Evolutionary conservation across 2,797 vertebrate genomes (phyloP).

Genomic region (Sebastes diploproa): DNA sequence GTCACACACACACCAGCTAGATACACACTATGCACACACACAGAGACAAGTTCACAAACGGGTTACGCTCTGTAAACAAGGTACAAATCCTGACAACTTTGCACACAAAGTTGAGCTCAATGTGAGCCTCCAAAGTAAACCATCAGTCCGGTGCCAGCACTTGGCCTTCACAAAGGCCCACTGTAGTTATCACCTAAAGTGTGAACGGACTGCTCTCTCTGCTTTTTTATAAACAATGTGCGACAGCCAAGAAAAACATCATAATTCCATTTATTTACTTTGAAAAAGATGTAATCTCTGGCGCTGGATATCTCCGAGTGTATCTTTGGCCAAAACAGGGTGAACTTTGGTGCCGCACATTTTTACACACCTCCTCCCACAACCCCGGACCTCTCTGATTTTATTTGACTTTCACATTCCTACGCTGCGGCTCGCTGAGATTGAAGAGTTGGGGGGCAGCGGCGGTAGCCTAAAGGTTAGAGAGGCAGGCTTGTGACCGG

Average conservation of each 20-base stretch:
- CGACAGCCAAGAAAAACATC: conserved; percentile 79
- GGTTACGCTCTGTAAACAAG: conserved; percentile 73
- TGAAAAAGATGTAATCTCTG: conserved; percentile 80
- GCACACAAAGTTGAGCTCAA: conserved; percentile 77
- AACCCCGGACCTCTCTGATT: conserved; percentile 33
- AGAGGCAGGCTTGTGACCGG: conserved; percentile 28
- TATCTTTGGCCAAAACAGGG: conserved; percentile 66
- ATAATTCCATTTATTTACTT: conserved; percentile 80
- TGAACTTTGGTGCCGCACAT: conserved; percentile 44
- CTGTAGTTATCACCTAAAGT: conserved; percentile 85
- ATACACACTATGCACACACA: neutral
- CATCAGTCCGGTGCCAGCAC: conserved; percentile 52
- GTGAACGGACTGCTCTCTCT: conserved; percentile 79
- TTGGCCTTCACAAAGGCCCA: conserved; percentile 78
- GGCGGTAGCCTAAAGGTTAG: conserved; percentile 39
- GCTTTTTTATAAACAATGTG: conserved; percentile 76
- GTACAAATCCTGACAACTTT: conserved; percentile 82
- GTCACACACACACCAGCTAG: neutral
- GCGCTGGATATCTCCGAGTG: conserved; percentile 64
- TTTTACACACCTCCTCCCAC: conserved; percentile 41
- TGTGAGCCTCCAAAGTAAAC: conserved; percentile 82
- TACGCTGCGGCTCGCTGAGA: conserved; percentile 39
- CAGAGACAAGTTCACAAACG: conserved; percentile 56
- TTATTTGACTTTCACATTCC: conserved; percentile 77
- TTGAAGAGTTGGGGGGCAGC: conserved; percentile 1